phyloP scores from a whole-genome alignment of 2,797 vertebrate species.

The Brotula barbata region DNA sequence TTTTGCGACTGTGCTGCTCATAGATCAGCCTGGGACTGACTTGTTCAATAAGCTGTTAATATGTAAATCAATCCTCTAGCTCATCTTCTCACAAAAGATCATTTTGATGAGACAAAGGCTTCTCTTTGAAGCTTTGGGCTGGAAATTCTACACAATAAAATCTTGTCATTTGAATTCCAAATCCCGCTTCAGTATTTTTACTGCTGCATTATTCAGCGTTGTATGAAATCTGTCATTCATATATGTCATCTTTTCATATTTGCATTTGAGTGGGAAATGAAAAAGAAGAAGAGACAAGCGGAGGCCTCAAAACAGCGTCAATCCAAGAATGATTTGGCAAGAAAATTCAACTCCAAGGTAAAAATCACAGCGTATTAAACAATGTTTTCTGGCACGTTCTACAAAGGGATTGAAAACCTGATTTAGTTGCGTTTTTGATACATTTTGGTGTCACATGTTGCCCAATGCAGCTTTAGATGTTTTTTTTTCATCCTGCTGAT shows the following conservation, averaged over 20 bases:
- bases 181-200: constrained; percentile 20
- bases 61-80: constrained; percentile 15
- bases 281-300: background rate
- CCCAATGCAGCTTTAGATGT: too few relatives aligned
- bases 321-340: constrained; percentile 4
- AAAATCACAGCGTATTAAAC: too few relatives aligned
- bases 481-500: too few relatives aligned
- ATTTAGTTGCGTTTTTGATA: too few relatives aligned
- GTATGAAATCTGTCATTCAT: constrained; percentile 20
- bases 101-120: constrained; percentile 5
- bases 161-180: constrained; percentile 21
- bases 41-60: background rate
- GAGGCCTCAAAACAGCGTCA: background rate
- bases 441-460: too few relatives aligned
- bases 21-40: background rate
- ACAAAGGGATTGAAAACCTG: too few relatives aligned
- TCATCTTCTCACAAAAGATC: constrained; percentile 23
- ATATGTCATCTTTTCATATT: background rate
- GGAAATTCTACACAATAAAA: constrained; percentile 5
- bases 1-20: constrained; percentile 21
- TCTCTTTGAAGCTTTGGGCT: constrained; percentile 17
- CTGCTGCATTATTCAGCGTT: constrained; percentile 20
- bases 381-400: too few relatives aligned
- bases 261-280: constrained; percentile 10
- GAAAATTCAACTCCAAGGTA: background rate